A percentile compares a stretch with the other conserved stretches of the same genome.
phyloP scores from a whole-genome alignment of 1,140 invertebrate genomes.

The Propsilocerus akamusi region DNA sequence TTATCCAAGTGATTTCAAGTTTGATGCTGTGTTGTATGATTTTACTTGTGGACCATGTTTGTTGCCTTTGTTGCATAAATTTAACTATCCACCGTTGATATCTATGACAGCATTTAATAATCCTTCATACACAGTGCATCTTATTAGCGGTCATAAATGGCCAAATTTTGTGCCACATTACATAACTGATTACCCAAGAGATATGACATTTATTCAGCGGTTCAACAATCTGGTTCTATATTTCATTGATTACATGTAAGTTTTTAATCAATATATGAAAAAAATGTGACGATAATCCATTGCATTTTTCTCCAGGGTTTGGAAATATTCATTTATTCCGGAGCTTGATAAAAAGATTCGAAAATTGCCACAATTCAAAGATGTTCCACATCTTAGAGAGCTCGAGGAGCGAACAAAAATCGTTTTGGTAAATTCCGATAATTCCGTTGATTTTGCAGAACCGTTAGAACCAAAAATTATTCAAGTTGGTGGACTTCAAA shows the following conservation, averaged over 20 bases:
- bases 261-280: no score
- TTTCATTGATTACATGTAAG: neutral
- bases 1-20: conserved; percentile 7
- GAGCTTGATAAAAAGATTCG: no score
- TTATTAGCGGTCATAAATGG: neutral
- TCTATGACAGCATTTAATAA: neutral
- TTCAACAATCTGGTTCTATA: neutral
- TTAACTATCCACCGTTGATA: conserved; percentile 1
- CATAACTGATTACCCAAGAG: neutral
- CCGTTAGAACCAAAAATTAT: conserved; percentile 29
- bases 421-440: no score
- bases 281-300: no score
- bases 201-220: neutral
- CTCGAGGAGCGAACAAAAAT: no score
- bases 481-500: conserved; percentile 32
- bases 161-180: neutral
- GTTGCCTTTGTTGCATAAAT: neutral
- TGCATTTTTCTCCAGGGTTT: no score
- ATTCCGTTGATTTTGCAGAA: no score
- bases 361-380: no score
- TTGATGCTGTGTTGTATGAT: conserved; percentile 5
- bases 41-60: neutral
- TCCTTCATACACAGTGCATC: neutral
- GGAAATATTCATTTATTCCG: no score
- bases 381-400: no score